These are phyloP conservation scores for Dasyurus viverrinus DNA, from an alignment of 2,113 vertebrate genomes.

Conservation along the genomic window DNA sequence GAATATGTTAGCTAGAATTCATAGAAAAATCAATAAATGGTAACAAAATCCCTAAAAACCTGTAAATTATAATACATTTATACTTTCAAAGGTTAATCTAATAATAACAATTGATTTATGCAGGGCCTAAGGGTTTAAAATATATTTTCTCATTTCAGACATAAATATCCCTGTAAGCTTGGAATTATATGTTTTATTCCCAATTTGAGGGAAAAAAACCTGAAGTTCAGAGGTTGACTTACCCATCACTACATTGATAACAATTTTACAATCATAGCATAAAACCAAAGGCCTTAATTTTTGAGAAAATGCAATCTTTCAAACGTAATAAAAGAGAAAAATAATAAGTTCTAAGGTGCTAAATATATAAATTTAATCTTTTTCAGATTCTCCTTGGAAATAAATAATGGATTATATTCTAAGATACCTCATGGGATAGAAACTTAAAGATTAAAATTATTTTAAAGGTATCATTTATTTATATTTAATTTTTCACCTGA, in stretches of 20 bases:
- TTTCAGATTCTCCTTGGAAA: not conserved
- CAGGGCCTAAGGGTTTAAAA: not conserved
- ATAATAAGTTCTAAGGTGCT: not conserved
- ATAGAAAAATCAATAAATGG: not conserved
- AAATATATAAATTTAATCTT: not conserved
- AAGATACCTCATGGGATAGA: not conserved
- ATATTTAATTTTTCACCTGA: constrained; percentile 9
- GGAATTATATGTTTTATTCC: not conserved
- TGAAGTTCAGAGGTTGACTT: not conserved
- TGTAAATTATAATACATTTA: not conserved
- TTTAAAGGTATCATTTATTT: constrained; percentile 7
- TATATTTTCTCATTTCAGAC: not conserved
- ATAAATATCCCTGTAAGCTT: not conserved
- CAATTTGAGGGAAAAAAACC: not conserved
- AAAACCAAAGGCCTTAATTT: not conserved
- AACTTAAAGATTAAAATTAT: constrained; percentile 10
- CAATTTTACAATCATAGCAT: not conserved
- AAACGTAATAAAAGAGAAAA: not conserved
- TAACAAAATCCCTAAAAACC: not conserved
- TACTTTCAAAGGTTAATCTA: not conserved
- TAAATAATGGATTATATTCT: not conserved
- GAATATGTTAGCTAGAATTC: not conserved
- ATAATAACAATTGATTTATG: not conserved
- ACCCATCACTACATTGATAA: not conserved
- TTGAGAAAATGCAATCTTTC: not conserved